Base-by-base conservation (phyloP, 2,113 vertebrate genomes). In the Pitta sordida region DNA sequence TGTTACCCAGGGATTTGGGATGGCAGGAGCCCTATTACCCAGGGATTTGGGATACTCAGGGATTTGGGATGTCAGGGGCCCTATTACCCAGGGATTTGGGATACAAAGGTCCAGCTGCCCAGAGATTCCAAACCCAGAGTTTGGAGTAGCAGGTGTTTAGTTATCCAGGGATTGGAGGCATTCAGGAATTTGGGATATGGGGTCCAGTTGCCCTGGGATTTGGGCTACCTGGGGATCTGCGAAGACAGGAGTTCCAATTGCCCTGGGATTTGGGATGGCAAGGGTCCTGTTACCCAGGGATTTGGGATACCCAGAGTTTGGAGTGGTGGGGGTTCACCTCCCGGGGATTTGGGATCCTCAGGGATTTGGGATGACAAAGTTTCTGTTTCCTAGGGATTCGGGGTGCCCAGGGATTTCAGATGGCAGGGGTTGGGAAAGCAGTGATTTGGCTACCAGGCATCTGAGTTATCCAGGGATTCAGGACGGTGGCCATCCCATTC, bases 271-370 rank as follows among this genome's bases (percentile, higher is more conserved):
- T 39, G 36, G 34, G 30, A 32, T 3, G 48, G 15, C 29, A 34
- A 30, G 7, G 3, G 0, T 29, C 22, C 36, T 3, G 7, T 2
- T 30, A 3, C 19, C 9, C 44, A 22, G 26, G 27, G 11, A 30
- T 26, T 26, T 52, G 48, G 11, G 12, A 9, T 6, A 11, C 36
- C 43, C 4, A 3, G 26, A 13, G 13, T 3, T 82, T 17, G 46
- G 46, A 36, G 5, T 4, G 20, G 30, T 14, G 43, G 14, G 17
- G 17, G 43, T 44, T 18, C 19, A 18, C 17, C 19, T 18, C 43
- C 6, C 52, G 11, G 23, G 56, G 34, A 59, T 37, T 36, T 37
- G 34, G 34, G 65, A 13, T 11, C 8, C 37, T 29, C 16, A 6
- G 34, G 21, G 37, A 3, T 17, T 36, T 46, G 43, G 39, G 20